phyloP scores from a whole-genome alignment of 2,113 vertebrate genomes.

The Seriola dumerili region DNA sequence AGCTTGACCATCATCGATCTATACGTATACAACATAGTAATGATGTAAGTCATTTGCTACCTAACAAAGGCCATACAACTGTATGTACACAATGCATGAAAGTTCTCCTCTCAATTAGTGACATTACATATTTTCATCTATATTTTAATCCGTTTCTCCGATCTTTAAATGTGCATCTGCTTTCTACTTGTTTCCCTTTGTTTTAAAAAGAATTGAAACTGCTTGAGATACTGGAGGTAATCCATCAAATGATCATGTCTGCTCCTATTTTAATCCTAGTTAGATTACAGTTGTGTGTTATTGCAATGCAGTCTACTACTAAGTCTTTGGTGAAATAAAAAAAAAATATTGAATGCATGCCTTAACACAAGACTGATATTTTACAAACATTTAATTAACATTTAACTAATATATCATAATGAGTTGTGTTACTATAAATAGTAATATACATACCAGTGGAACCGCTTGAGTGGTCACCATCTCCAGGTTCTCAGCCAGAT shows the following conservation, averaged over 20 bases:
- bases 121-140: too few species aligned
- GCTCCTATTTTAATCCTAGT: too few species aligned
- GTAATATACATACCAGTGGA: conserved; percentile 21
- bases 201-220: too few species aligned
- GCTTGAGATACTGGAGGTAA: too few species aligned
- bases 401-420: not conserved
- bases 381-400: not conserved
- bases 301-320: too few species aligned
- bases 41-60: not conserved
- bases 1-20: conserved; percentile 34
- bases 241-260: not conserved
- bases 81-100: not conserved
- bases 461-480: conserved; percentile 18
- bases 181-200: too few species aligned
- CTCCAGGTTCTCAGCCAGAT: conserved; percentile 43
- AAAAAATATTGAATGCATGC: too few species aligned
- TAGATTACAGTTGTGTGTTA: too few species aligned
- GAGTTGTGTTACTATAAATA: not conserved
- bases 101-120: not conserved
- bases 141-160: too few species aligned
- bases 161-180: too few species aligned
- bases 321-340: too few species aligned
- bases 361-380: too few species aligned
- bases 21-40: not conserved
- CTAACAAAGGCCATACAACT: not conserved